Percentiles rank a stretch among this genome's conserved stretches.
phyloP scores from a whole-genome alignment of 2,888 invertebrate species.

The Lycaena phlaeas region DNA sequence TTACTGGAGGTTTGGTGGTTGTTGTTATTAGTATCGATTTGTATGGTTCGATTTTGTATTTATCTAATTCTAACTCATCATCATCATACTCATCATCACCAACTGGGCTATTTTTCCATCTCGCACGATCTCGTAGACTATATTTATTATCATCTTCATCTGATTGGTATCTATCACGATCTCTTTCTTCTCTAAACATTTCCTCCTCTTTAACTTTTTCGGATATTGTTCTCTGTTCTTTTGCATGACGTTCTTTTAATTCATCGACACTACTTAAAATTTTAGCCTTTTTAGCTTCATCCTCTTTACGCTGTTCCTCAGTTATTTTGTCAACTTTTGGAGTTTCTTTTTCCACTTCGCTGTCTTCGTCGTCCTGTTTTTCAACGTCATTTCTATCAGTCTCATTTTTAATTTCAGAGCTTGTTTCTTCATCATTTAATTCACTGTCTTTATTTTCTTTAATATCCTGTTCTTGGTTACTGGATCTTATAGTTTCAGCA shows the following conservation, averaged over 20 bases:
- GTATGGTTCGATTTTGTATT: slow-evolving; percentile 33
- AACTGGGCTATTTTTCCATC: slow-evolving; percentile 23
- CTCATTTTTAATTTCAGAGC: slow-evolving; percentile 14
- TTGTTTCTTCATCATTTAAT: slow-evolving; percentile 11
- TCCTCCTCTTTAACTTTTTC: slow-evolving; percentile 55
- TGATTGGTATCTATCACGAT: slow-evolving; percentile 30
- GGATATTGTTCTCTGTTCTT: slow-evolving; percentile 46
- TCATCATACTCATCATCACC: slow-evolving; percentile 54
- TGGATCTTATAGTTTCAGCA: too few species aligned
- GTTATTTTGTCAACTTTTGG: slow-evolving; percentile 16
- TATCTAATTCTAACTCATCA: slow-evolving; percentile 29
- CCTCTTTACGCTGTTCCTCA: slow-evolving; percentile 39
- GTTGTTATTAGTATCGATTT: slow-evolving; percentile 19
- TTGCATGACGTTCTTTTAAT: slow-evolving; percentile 47
- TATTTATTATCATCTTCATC: slow-evolving; percentile 33
- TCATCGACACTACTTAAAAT: slow-evolving; percentile 53
- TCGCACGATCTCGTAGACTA: slow-evolving; percentile 17
- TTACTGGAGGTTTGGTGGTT: slow-evolving; percentile 17
- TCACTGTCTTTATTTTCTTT: slow-evolving; percentile 16
- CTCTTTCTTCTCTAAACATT: slow-evolving; percentile 41
- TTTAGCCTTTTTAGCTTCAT: slow-evolving; percentile 45
- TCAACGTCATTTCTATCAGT: slow-evolving; percentile 28
- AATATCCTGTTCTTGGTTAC: too few species aligned
- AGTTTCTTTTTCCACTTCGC: slow-evolving; percentile 30
- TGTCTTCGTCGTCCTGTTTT: slow-evolving; percentile 34